These are phyloP conservation scores for Lasioglossum marginatum DNA, from an alignment of 2,888 invertebrate species.

Conservation along the genomic window DNA sequence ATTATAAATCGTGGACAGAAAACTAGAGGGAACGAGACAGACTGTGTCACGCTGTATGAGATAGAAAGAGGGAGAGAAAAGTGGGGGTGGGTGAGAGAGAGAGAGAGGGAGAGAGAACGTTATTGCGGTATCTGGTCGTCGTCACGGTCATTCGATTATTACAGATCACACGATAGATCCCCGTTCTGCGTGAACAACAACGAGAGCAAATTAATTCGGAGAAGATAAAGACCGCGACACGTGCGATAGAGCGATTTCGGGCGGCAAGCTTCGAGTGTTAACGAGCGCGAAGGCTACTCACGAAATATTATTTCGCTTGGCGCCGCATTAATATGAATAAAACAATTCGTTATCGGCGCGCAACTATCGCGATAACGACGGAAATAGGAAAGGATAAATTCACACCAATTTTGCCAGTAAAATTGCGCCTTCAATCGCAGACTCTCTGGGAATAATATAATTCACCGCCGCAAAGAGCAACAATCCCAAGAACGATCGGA, in stretches of 20 bases:
- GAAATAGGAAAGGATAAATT: not conserved
- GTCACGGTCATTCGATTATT: constrained; percentile 36
- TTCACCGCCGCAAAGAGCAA: too few relatives aligned
- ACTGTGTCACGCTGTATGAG: not conserved
- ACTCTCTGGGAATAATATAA: too few relatives aligned
- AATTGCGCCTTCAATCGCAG: too few relatives aligned
- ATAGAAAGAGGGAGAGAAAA: not conserved
- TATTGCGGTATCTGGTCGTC: constrained; percentile 18
- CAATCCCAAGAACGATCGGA: too few relatives aligned
- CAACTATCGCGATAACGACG: constrained; percentile 16
- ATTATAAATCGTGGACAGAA: not conserved
- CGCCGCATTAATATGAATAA: not conserved
- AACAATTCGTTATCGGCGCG: not conserved
- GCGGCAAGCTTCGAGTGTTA: constrained; percentile 21
- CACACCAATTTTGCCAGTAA: not conserved
- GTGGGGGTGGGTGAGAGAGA: not conserved
- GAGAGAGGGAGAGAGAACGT: not conserved
- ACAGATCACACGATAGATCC: constrained; percentile 42
- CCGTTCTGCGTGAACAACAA: constrained; percentile 30
- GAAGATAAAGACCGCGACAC: constrained; percentile 40
- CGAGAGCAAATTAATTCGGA: constrained; percentile 47
- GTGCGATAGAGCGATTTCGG: constrained; percentile 52
- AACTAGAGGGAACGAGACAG: not conserved
- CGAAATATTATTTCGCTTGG: constrained; percentile 18
- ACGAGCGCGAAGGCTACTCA: constrained; percentile 33